These are phyloP conservation scores for Scrobipalpa atriplicella DNA, from an alignment of 2,888 invertebrate genomes.

Conservation along the genomic window DNA sequence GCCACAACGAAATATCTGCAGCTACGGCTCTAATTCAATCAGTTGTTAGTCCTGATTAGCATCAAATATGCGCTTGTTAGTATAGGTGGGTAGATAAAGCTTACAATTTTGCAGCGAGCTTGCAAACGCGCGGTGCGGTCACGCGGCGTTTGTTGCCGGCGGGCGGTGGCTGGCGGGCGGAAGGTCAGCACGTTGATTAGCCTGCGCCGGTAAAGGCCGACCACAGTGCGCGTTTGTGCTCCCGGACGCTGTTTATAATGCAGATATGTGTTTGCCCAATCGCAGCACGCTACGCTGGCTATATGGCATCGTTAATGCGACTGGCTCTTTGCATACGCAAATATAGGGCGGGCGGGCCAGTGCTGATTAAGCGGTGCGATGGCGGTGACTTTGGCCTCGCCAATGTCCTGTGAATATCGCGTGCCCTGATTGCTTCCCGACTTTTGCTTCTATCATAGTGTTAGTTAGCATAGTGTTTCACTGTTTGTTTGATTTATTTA, in stretches of 20 bases:
- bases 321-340: slow-evolving; percentile 83
- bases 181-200: slow-evolving; percentile 82
- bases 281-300: slow-evolving; percentile 81
- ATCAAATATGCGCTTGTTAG: slow-evolving; percentile 7
- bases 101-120: slow-evolving; percentile 24
- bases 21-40: slow-evolving; percentile 7
- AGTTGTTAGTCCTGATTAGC: slow-evolving; percentile 19
- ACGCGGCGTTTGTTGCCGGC: slow-evolving; percentile 66
- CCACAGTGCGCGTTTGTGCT: slow-evolving; percentile 81
- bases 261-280: slow-evolving; percentile 84
- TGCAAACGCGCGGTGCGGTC: slow-evolving; percentile 36
- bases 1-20: slow-evolving; percentile 9
- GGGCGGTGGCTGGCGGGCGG: slow-evolving; percentile 44
- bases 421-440: slow-evolving; percentile 8
- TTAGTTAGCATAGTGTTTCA: neutral
- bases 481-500: neutral
- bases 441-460: neutral
- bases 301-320: slow-evolving; percentile 83
- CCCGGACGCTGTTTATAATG: slow-evolving; percentile 82
- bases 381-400: slow-evolving; percentile 68
- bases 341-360: slow-evolving; percentile 79
- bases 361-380: slow-evolving; percentile 80
- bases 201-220: slow-evolving; percentile 76
- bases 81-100: slow-evolving; percentile 18
- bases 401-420: slow-evolving; percentile 40